Base-by-base conservation (phyloP, 2,113 vertebrate genomes). In the Toxostoma redivivum region DNA sequence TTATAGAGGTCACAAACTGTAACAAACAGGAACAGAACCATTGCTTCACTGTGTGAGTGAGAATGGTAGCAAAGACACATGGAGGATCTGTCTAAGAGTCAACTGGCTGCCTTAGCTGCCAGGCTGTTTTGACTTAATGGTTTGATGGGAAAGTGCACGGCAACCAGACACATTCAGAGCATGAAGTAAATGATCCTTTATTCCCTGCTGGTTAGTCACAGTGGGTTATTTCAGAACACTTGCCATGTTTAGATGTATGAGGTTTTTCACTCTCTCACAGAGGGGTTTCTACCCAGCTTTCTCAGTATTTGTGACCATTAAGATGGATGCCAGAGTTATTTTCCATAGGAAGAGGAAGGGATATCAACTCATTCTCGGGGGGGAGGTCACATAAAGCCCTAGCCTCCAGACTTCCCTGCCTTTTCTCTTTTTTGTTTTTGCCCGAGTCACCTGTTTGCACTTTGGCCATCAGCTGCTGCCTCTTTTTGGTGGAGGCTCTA, bases 391-490 rank as follows among this genome's bases (percentile, higher is more conserved):
- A 47, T 51, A 69, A 58, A 48, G 7, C n/a, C 56, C 9, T 47
- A 20, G 35, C 16, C 10, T 86, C 25, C 16, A 58, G 10, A 35
- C 9, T 77, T 69, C 4, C 31, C 8, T 31, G 17, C 11, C 6
- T 66, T 58, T 78, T 45, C 42, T 70, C 31, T 28, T 60, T 72
- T 58, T 21, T n/a, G 20, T 18, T 51, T 91, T 86, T 81, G 25
- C 53, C 38, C 20, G 67, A 21, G 10, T 60, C 22, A 37, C 22
- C 11, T 47, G 10, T 58, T 79, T 28, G n/a, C n/a, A 25, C 22
- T 31, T 15, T 37, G 19, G 15, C 66, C 0, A 0, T 74, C 27
- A 67, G 24, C 33, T 3, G 0, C 53, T 88, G 9, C 37, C 12
- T 82, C 21, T 76, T 51, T 22, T 15, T 72, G 37, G 13, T 51